These are phyloP conservation scores for Agrotis exclamationis DNA, from an alignment of 2,888 invertebrate genomes.

Conservation along the genomic window DNA sequence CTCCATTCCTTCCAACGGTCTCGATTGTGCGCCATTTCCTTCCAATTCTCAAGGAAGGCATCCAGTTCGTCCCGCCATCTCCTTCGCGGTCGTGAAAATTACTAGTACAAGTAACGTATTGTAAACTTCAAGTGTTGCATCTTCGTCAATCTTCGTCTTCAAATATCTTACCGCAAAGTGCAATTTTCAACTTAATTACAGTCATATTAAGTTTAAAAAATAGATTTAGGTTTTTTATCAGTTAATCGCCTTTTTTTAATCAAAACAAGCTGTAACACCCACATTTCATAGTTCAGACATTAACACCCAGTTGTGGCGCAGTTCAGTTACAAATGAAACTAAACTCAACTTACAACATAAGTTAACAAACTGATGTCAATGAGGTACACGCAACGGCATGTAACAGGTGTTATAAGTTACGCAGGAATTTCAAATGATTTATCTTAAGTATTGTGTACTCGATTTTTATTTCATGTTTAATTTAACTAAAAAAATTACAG, in stretches of 20 bases:
- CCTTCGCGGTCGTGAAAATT: too few species aligned
- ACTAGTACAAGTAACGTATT: too few species aligned
- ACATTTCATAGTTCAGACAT: neutral
- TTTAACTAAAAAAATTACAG: neutral
- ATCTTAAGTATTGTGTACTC: neutral
- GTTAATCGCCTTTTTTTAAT: neutral
- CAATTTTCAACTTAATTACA: neutral
- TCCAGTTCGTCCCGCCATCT: too few species aligned
- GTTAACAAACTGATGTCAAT: conserved; percentile 37
- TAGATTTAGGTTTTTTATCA: neutral
- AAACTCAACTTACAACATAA: conserved; percentile 23
- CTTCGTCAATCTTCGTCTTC: too few species aligned
- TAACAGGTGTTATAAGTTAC: conserved; percentile 35
- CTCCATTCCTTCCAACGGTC: too few species aligned
- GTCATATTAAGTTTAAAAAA: neutral
- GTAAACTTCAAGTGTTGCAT: too few species aligned
- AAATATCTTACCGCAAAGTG: too few species aligned
- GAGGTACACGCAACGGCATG: conserved; percentile 25
- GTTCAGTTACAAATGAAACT: neutral
- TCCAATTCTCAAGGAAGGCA: too few species aligned
- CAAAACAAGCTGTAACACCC: neutral
- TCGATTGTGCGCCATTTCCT: too few species aligned
- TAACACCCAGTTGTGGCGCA: neutral
- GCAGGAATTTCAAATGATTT: neutral
- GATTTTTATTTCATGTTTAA: neutral